A percentile compares a stretch with the other conserved stretches of the same genome.
Conservation (phyloP, 2,797 vertebrate genomes). For the Pseudopleuronectes americanus region DNA sequence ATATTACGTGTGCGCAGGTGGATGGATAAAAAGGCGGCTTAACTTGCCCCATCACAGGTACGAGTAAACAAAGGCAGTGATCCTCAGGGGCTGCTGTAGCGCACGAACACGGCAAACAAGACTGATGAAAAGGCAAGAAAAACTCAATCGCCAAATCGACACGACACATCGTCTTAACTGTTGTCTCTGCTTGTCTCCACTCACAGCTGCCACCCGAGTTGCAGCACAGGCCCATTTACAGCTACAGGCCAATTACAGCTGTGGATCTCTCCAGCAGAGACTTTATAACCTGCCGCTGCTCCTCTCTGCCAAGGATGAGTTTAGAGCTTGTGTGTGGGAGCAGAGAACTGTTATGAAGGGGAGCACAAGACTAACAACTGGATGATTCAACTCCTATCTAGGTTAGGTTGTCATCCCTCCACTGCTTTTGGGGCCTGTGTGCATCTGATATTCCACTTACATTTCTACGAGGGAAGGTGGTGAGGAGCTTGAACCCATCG, state of each 20-base stretch:
- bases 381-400: neutral
- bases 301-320: constrained; percentile 15
- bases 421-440: neutral
- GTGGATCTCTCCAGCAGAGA: constrained; percentile 73
- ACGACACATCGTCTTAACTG: constrained; percentile 25
- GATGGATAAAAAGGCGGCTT: constrained; percentile 63
- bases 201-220: constrained; percentile 20
- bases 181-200: constrained; percentile 24
- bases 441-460: constrained; percentile 83
- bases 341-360: neutral
- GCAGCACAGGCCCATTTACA: constrained; percentile 27
- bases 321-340: constrained; percentile 32
- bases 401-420: no score
- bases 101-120: constrained; percentile 28
- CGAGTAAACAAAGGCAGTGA: constrained; percentile 61
- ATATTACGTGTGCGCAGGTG: constrained; percentile 72
- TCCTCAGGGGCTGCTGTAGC: constrained; percentile 17
- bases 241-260: constrained; percentile 65
- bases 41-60: constrained; percentile 54
- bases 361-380: neutral
- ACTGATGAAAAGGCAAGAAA: constrained; percentile 9
- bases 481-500: constrained; percentile 97
- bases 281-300: constrained; percentile 47
- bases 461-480: constrained; percentile 99
- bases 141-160: constrained; percentile 34